A percentile compares a stretch with the other conserved stretches of the same genome.
phyloP scores from a whole-genome alignment of 2,888 invertebrate species.

The Drosophila diplacantha region DNA sequence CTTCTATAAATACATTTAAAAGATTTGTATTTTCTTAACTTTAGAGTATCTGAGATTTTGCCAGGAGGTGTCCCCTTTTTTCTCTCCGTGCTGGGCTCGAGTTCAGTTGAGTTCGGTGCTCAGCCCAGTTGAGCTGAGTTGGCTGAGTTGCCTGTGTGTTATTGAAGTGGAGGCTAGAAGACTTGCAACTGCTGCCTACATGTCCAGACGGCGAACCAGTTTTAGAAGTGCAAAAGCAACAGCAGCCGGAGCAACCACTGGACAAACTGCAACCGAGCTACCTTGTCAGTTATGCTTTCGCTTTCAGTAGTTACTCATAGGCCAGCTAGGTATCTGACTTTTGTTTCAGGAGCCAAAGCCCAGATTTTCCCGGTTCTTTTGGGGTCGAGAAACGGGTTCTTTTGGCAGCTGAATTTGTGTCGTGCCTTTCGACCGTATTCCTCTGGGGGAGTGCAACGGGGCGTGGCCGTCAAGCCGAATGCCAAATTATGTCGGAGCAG shows the following conservation, averaged over 20 bases:
- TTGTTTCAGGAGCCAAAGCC: conserved; percentile 32
- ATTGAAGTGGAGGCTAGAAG: conserved; percentile 70
- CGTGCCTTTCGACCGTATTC: conserved; percentile 1
- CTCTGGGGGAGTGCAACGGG: conserved; percentile 16
- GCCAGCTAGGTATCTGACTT: conserved; percentile 16
- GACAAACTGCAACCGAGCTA: conserved; percentile 61
- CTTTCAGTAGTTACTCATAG: conserved; percentile 70
- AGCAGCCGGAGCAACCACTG: conserved; percentile 33
- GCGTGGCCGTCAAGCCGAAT: conserved; percentile 39
- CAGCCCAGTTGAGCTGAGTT: conserved; percentile 25
- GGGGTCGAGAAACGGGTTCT: conserved; percentile 40
- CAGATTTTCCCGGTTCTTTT: conserved; percentile 32
- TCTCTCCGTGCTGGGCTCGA: conserved; percentile 15
- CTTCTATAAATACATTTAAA: too few relatives aligned
- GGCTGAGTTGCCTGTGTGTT: conserved; percentile 44
- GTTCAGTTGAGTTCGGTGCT: conserved; percentile 25
- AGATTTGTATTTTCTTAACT: background rate
- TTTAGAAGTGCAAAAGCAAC: conserved; percentile 67
- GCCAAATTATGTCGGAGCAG: conserved; percentile 43
- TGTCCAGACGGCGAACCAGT: conserved; percentile 65
- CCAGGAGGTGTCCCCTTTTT: background rate
- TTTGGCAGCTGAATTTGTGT: conserved; percentile 35
- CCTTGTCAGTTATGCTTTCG: conserved; percentile 76
- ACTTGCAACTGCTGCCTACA: conserved; percentile 58
- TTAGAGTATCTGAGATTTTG: too few relatives aligned